Percentiles rank a stretch among this genome's conserved stretches.
These are phyloP conservation scores for Aromia moschata DNA, from an alignment of 2,888 invertebrate species.

Conservation along the genomic window DNA sequence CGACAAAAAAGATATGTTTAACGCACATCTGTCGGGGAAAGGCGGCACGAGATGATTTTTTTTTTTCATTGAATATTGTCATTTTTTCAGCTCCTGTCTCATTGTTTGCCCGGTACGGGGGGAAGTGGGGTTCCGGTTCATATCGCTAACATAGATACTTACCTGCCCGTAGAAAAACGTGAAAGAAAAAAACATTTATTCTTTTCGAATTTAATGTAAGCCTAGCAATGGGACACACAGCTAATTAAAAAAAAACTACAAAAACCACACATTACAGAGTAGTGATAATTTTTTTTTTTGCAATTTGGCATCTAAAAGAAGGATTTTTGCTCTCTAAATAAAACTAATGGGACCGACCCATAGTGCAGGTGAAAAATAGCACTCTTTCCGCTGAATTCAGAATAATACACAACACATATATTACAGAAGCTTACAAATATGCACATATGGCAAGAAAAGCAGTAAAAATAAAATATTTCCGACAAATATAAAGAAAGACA, in stretches of 20 bases:
- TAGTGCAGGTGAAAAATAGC: slow-evolving; percentile 3
- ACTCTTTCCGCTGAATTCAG: too few relatives aligned
- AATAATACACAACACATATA: too few relatives aligned
- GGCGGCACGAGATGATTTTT: slow-evolving; percentile 21
- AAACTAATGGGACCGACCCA: slow-evolving; percentile 20
- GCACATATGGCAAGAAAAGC: too few relatives aligned
- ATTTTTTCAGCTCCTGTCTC: slow-evolving; percentile 39
- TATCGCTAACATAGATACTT: slow-evolving; percentile 51
- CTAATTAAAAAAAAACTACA: slow-evolving; percentile 55
- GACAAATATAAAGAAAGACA: too few relatives aligned
- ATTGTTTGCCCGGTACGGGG: slow-evolving; percentile 2
- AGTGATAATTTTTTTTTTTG: slow-evolving; percentile 41
- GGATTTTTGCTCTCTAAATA: slow-evolving; percentile 32
- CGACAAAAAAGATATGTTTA: slow-evolving; percentile 47
- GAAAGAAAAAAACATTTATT: slow-evolving; percentile 33
- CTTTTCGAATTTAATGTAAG: slow-evolving; percentile 46
- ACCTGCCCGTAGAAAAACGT: slow-evolving; percentile 42
- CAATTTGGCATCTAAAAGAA: slow-evolving; percentile 32
- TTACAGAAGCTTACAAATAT: too few relatives aligned
- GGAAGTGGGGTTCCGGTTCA: slow-evolving; percentile 1
- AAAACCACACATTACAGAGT: slow-evolving; percentile 52
- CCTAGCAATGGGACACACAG: slow-evolving; percentile 59
- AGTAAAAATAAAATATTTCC: too few relatives aligned
- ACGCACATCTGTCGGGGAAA: slow-evolving; percentile 7
- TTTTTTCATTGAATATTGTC: slow-evolving; percentile 43